Conservation (phyloP, 2,888 invertebrate genomes). For the Therioaphis trifolii region DNA sequence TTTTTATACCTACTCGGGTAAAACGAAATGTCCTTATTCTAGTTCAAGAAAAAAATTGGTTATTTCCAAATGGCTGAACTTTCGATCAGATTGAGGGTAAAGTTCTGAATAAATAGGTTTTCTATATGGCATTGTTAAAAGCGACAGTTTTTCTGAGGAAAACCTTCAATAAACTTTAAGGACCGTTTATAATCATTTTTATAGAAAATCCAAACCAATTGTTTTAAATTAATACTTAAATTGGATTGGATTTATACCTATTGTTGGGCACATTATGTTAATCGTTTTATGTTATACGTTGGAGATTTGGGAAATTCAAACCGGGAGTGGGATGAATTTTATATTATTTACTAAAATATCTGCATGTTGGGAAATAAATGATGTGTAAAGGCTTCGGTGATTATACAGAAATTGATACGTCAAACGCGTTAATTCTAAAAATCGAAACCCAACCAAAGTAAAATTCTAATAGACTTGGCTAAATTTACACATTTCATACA, state of each 20-base stretch:
- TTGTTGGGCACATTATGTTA: neutral
- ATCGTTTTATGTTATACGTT: neutral
- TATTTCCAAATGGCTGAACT: slow-evolving; percentile 32
- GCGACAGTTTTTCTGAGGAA: slow-evolving; percentile 2
- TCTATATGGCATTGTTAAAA: slow-evolving; percentile 29
- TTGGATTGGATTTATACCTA: too few species aligned
- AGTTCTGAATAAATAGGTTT: slow-evolving; percentile 30
- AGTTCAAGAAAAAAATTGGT: slow-evolving; percentile 13
- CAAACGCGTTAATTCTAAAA: too few species aligned
- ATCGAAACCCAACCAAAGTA: too few species aligned
- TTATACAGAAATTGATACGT: too few species aligned
- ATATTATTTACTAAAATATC: neutral
- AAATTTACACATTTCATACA: too few species aligned
- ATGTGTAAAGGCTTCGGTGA: too few species aligned
- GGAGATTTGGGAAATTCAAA: neutral
- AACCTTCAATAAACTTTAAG: slow-evolving; percentile 29
- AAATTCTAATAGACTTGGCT: too few species aligned
- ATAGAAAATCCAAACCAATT: slow-evolving; percentile 2
- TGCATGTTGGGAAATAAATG: too few species aligned
- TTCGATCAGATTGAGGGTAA: slow-evolving; percentile 9
- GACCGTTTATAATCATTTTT: slow-evolving; percentile 21
- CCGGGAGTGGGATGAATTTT: neutral
- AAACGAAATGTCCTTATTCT: neutral
- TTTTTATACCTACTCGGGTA: neutral
- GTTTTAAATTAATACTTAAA: slow-evolving; percentile 11